Evolutionary conservation across 2,797 vertebrate species (phyloP), one percentile per base, ranked within the genome.

Genomic region (Dendrocincla tyrannina): DNA sequence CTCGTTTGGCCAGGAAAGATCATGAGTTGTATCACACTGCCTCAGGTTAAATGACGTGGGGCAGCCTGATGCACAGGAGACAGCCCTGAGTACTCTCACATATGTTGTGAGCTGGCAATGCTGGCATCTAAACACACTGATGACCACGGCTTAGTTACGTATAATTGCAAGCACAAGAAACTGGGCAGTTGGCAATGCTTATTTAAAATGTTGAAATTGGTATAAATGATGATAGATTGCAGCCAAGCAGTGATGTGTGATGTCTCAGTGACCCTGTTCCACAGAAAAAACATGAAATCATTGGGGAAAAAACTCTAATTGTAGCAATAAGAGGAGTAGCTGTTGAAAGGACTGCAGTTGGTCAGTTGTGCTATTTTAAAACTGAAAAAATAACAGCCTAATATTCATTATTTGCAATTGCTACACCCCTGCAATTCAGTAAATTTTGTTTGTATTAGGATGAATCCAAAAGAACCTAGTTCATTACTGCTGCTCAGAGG

Each of bases 151-250:
- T 81, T 81, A 30, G 28, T 74, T 84, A 50, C 30, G n/a, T 44
- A 4, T 37, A 87, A 86, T 58, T 80, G 52, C 39, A 74, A 91
- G 25, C 35, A 62, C 42, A 82, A 85, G 58, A 75, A 90, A 69
- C 8, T 5, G 60, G 92, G 74, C 55, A 62, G 69, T 89, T 95
- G 89, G 72, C 87, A 84, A 91, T 78, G 44, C 91, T 95, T 52
- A 88, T 91, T 87, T 94, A 64, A 94, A 93, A 66, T 3, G 4
- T 35, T 75, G 78, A 77, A 85, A 91, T 70, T 2, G 1, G 42
- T 80, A 59, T 59, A 86, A 95, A 92, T 68, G 11, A 82, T 75
- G 84, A 91, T 70, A 87, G 60, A 91, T 89, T 11, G 2, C 25
- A 82, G 53, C 30, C 74, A 74, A 59, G 64, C 32, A 78, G 64